Conservation (phyloP, 2,797 vertebrate species). For the Aselliscus stoliczkanus region DNA sequence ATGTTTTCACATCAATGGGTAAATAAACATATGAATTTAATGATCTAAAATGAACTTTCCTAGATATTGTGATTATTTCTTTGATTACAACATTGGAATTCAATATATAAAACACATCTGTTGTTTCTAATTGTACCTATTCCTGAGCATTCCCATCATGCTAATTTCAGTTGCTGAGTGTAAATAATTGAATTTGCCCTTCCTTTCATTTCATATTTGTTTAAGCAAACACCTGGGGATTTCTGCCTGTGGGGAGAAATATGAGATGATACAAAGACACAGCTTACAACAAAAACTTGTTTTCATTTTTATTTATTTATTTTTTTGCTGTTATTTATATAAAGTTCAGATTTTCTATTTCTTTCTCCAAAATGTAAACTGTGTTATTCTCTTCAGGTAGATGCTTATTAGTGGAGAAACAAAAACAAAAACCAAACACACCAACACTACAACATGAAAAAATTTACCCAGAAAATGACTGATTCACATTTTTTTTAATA, state of each 20-base stretch:
- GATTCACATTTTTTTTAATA: neutral
- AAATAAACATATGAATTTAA: slow-evolving; percentile 9
- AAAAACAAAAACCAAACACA: neutral
- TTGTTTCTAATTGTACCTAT: slow-evolving; percentile 63
- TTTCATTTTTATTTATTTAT: neutral
- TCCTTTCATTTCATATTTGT: slow-evolving; percentile 53
- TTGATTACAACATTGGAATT: slow-evolving; percentile 55
- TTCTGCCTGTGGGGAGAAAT: slow-evolving; percentile 26
- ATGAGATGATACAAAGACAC: slow-evolving; percentile 36
- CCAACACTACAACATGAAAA: neutral
- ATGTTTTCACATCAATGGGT: neutral
- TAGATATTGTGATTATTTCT: slow-evolving; percentile 56
- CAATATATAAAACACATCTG: slow-evolving; percentile 55
- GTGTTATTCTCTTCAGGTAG: neutral
- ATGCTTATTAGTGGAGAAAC: neutral
- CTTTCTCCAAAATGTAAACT: neutral
- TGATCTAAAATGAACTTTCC: slow-evolving; percentile 11
- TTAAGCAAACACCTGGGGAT: slow-evolving; percentile 39
- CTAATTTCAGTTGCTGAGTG: slow-evolving; percentile 59
- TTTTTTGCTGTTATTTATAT: neutral
- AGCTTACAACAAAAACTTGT: slow-evolving; percentile 28
- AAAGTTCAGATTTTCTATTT: neutral
- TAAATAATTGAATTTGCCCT: slow-evolving; percentile 62
- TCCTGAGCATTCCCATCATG: slow-evolving; percentile 40
- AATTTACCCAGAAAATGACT: neutral